Conservation (phyloP, 2,113 vertebrate species). For the Lethenteron reissneri region DNA sequence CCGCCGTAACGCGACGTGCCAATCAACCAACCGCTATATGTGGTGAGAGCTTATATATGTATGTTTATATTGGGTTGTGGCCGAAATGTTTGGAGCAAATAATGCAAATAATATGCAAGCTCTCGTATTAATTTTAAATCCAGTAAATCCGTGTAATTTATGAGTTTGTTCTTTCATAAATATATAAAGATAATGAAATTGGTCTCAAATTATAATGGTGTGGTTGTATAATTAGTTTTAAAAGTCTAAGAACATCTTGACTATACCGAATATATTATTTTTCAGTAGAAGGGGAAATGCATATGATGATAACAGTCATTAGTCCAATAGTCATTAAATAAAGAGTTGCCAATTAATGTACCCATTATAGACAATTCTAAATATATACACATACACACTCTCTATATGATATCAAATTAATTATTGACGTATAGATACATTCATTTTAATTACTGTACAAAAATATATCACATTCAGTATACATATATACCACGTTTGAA, state of each 20-base stretch:
- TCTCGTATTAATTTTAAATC: too few relatives aligned
- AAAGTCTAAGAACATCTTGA: not conserved
- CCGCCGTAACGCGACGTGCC: too few relatives aligned
- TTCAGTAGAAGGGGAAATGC: too few relatives aligned
- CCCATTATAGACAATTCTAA: not conserved
- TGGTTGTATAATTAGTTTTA: not conserved
- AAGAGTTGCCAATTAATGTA: too few relatives aligned
- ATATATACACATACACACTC: not conserved
- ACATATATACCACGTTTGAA: not conserved
- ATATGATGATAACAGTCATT: too few relatives aligned
- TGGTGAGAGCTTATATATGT: too few relatives aligned
- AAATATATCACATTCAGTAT: not conserved
- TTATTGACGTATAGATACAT: not conserved
- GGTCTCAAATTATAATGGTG: not conserved
- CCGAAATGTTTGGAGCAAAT: too few relatives aligned
- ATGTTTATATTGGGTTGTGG: too few relatives aligned
- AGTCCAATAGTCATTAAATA: too few relatives aligned
- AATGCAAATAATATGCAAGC: too few relatives aligned
- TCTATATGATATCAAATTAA: not conserved
- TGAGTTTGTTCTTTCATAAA: not conserved
- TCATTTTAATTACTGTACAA: not conserved
- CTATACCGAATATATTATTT: too few relatives aligned
- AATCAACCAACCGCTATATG: too few relatives aligned
- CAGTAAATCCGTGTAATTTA: not conserved
- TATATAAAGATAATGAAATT: not conserved